These are phyloP conservation scores for Ceuthmochares aereus DNA, from an alignment of 2,113 vertebrate genomes.

Conservation along the genomic window DNA sequence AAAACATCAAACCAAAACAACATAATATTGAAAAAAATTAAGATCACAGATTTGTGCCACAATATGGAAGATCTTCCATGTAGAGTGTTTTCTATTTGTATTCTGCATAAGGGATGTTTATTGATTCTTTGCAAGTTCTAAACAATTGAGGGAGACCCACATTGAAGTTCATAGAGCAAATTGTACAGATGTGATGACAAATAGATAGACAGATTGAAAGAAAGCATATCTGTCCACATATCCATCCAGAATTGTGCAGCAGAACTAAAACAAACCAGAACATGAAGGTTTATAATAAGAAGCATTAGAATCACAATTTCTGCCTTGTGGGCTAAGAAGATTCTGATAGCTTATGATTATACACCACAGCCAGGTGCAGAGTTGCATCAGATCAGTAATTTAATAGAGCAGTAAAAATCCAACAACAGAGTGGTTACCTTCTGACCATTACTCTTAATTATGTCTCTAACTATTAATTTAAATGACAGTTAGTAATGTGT, in stretches of 20 bases:
- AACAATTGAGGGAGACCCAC: neutral
- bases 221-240: neutral
- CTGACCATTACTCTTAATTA: slow-evolving; percentile 64
- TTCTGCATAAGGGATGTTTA: neutral
- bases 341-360: neutral
- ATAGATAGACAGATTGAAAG: neutral
- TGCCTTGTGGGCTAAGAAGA: neutral
- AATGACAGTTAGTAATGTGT: slow-evolving; percentile 67
- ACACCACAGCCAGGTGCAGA: neutral
- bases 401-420: slow-evolving; percentile 64
- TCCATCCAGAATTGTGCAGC: neutral
- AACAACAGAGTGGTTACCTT: slow-evolving; percentile 26
- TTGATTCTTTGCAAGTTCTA: neutral
- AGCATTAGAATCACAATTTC: neutral
- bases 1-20: neutral
- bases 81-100: neutral
- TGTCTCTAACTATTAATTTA: slow-evolving; percentile 63
- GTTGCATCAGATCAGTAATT: slow-evolving; percentile 50
- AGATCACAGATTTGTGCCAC: neutral
- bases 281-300: neutral
- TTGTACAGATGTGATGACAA: neutral
- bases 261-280: neutral
- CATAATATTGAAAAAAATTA: neutral
- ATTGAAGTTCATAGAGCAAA: neutral
- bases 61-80: neutral